Percentiles rank a stretch among this genome's conserved stretches.
These are phyloP conservation scores for Psittacula echo DNA, from an alignment of 2,797 vertebrate genomes.

Conservation along the genomic window DNA sequence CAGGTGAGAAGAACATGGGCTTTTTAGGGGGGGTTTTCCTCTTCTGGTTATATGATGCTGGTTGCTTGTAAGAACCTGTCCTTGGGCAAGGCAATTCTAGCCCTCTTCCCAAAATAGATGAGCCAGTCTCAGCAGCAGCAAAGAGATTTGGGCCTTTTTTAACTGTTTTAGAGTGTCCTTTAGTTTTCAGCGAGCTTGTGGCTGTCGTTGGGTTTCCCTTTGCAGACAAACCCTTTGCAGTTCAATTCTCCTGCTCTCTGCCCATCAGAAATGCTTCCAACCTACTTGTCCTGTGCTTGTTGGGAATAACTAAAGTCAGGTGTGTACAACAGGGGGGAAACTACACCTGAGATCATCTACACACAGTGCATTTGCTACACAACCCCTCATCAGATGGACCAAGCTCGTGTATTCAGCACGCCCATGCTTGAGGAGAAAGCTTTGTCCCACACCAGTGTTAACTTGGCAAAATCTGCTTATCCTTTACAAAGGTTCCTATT, in stretches of 20 bases:
- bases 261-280: not conserved
- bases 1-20: not conserved
- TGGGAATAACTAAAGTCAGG: not conserved
- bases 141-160: not conserved
- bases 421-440: not conserved
- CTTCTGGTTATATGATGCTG: not conserved
- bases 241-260: not conserved
- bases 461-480: not conserved
- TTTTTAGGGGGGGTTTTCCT: not conserved
- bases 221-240: not conserved
- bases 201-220: not conserved
- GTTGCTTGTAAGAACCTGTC: not conserved
- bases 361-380: fast-evolving
- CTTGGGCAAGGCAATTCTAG: not conserved
- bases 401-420: not conserved
- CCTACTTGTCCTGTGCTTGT: not conserved
- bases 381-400: not conserved
- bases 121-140: not conserved
- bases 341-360: not conserved
- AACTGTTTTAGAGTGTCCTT: not conserved
- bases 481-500: not conserved
- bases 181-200: not conserved
- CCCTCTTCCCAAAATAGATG: not conserved
- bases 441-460: not conserved
- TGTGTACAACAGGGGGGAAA: not conserved